These are phyloP conservation scores for Melanostigma gelatinosum DNA, from an alignment of 2,113 vertebrate genomes.

Conservation along the genomic window DNA sequence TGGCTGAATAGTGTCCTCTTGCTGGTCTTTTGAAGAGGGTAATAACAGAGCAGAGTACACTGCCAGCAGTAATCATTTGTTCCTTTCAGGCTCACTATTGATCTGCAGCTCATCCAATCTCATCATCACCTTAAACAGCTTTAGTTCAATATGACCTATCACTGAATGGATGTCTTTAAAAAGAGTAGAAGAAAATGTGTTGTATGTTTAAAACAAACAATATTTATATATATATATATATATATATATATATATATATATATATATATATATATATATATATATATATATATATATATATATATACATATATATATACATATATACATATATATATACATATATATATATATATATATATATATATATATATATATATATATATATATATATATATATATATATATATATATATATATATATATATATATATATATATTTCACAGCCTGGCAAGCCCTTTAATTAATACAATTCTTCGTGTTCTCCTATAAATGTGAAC, in stretches of 20 bases:
- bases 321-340: no score
- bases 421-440: neutral
- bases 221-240: neutral
- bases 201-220: neutral
- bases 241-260: neutral
- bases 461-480: neutral
- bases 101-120: conserved; percentile 28
- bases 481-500: neutral
- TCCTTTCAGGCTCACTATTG: conserved; percentile 51
- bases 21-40: conserved; percentile 37
- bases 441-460: neutral
- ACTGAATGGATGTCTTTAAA: neutral
- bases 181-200: neutral
- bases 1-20: conserved; percentile 30
- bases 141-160: neutral
- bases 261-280: neutral
- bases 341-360: neutral
- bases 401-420: neutral
- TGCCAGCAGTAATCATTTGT: conserved; percentile 22
- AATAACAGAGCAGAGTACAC: conserved; percentile 25
- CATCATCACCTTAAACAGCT: conserved; percentile 1
- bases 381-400: neutral
- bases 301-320: neutral
- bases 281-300: neutral
- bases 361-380: neutral